Evolutionary conservation across 2,113 vertebrate genomes (phyloP).

Genomic region (Salvator merianae): DNA sequence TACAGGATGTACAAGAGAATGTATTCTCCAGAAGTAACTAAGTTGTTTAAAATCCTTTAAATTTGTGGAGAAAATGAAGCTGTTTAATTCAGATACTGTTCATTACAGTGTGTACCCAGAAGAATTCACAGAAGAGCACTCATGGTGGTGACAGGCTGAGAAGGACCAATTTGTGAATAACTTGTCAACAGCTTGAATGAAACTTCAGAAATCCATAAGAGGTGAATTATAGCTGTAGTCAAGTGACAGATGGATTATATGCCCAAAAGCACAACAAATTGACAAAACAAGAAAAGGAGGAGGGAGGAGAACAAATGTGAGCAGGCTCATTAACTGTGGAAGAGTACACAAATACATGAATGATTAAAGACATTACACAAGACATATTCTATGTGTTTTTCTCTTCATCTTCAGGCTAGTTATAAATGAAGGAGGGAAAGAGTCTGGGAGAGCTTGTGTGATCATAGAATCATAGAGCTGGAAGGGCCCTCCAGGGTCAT

Average conservation of each 20-base stretch:
- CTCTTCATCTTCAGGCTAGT: slow-evolving; percentile 63
- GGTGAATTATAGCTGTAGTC: slow-evolving; percentile 73
- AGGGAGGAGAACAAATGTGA: slow-evolving; percentile 59
- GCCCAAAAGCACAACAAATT: slow-evolving; percentile 74
- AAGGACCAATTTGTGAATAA: slow-evolving; percentile 75
- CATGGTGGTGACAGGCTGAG: slow-evolving; percentile 66
- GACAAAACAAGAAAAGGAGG: slow-evolving; percentile 69
- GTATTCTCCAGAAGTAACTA: slow-evolving; percentile 46
- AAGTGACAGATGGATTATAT: slow-evolving; percentile 77
- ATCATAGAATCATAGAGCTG: too few relatives aligned
- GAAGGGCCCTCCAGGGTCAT: too few relatives aligned
- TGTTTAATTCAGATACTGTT: slow-evolving; percentile 67
- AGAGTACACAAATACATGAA: slow-evolving; percentile 75
- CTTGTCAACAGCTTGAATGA: slow-evolving; percentile 74
- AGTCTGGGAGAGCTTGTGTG: neutral
- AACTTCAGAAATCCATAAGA: slow-evolving; percentile 74
- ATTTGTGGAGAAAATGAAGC: slow-evolving; percentile 32
- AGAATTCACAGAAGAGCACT: slow-evolving; percentile 71
- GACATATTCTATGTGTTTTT: slow-evolving; percentile 67
- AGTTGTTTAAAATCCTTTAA: slow-evolving; percentile 45
- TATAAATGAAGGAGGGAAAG: accelerated
- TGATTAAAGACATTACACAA: slow-evolving; percentile 68
- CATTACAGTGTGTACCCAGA: slow-evolving; percentile 72
- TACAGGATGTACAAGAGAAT: slow-evolving; percentile 41
- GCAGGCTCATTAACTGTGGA: slow-evolving; percentile 72